A percentile compares a stretch with the other conserved stretches of the same genome.
Evolutionary conservation across 2,888 invertebrate genomes (phyloP).

Genomic region (Tenthredo mesomela): DNA sequence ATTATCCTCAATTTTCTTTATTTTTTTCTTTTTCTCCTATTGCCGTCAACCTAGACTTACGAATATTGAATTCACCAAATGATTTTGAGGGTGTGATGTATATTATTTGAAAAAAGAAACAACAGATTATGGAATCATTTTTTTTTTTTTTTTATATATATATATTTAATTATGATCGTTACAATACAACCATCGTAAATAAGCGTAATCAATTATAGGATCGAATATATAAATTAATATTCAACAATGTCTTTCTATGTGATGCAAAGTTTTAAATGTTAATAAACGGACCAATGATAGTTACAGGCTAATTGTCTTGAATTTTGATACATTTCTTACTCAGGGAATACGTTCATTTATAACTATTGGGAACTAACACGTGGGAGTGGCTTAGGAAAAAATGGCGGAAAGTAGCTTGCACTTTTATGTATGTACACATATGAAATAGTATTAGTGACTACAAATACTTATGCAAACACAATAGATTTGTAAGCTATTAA

Average conservation of each 20-base stretch:
- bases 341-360: neutral
- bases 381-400: too few relatives aligned
- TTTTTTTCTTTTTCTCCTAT: neutral
- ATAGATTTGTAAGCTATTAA: too few relatives aligned
- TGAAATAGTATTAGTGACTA: too few relatives aligned
- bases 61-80: neutral
- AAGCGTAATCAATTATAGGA: slow-evolving; percentile 41
- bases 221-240: neutral
- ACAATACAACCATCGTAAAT: slow-evolving; percentile 38
- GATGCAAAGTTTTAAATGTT: neutral
- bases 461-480: too few relatives aligned
- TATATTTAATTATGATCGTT: slow-evolving; percentile 4
- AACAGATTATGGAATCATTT: neutral
- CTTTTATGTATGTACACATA: too few relatives aligned
- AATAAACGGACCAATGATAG: neutral
- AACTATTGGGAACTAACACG: too few relatives aligned
- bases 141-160: neutral
- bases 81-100: neutral
- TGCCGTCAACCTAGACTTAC: neutral
- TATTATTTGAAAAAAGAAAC: neutral
- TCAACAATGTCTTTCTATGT: slow-evolving; percentile 6
- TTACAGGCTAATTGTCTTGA: neutral
- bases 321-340: neutral
- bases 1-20: neutral
- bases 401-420: too few relatives aligned